Evolutionary conservation across 2,113 vertebrate species (phyloP).

Genomic region (Opisthocomus hoazin): DNA sequence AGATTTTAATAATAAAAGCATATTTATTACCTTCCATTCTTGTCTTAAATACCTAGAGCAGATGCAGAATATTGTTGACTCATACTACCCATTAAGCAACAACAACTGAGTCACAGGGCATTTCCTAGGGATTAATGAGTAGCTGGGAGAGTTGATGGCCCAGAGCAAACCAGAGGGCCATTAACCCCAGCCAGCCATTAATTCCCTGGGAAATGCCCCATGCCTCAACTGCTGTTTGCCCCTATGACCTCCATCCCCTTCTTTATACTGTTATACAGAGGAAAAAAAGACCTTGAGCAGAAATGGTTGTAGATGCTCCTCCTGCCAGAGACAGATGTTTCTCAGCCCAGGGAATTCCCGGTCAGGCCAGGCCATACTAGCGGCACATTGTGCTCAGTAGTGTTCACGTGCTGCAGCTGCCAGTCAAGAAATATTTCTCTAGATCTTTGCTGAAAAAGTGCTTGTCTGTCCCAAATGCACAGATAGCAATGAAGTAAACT

Average conservation of each 20-base stretch:
- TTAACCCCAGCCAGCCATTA: background rate
- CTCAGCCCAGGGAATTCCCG: background rate
- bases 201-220: background rate
- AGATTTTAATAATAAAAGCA: background rate
- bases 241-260: background rate
- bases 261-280: background rate
- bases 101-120: background rate
- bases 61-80: background rate
- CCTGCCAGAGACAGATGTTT: background rate
- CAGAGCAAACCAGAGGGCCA: conserved; percentile 6
- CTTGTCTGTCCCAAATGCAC: background rate
- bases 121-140: background rate
- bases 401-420: background rate
- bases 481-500: background rate
- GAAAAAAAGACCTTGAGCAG: background rate
- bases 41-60: background rate
- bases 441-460: background rate
- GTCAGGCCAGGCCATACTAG: background rate
- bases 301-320: background rate
- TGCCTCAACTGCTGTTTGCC: background rate
- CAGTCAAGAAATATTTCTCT: background rate
- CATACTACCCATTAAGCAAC: background rate
- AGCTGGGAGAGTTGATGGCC: background rate
- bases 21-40: background rate
- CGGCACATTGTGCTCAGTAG: fast-evolving